phyloP scores from a whole-genome alignment of 2,113 vertebrate genomes.

The Tetrax tetrax region DNA sequence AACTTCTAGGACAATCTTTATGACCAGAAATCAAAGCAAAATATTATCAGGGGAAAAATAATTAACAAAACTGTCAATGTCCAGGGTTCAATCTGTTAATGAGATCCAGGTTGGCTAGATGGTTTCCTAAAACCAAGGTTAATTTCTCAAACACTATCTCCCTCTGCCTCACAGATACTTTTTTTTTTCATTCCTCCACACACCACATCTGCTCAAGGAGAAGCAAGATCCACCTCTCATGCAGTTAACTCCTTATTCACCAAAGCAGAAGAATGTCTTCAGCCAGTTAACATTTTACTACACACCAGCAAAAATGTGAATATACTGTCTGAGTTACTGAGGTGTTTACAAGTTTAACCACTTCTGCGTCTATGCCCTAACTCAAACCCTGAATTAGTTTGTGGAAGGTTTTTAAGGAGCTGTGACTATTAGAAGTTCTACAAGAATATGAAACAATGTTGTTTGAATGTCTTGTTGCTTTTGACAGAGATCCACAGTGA shows the following conservation, averaged over 20 bases:
- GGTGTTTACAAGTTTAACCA: background rate
- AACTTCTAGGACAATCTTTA: background rate
- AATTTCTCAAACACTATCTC: background rate
- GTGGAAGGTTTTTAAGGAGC: background rate
- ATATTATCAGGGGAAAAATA: rapidly evolving
- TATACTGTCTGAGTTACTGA: background rate
- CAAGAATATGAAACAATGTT: background rate
- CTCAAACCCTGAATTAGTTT: background rate
- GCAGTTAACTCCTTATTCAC: background rate
- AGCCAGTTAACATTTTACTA: background rate
- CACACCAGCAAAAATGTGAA: background rate
- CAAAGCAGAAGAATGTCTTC: background rate
- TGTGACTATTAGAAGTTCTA: background rate
- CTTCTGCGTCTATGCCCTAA: background rate
- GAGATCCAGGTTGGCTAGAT: background rate
- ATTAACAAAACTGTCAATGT: background rate
- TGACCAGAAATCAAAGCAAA: background rate
- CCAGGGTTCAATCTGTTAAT: background rate
- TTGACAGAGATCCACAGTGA: background rate
- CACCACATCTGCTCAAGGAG: background rate
- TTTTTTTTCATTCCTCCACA: background rate
- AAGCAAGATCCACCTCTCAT: background rate
- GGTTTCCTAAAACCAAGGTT: background rate
- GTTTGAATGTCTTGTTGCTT: background rate
- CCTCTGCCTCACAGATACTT: background rate